phyloP scores from a whole-genome alignment of 2,888 invertebrate genomes.

The Stenotaenia linearis region DNA sequence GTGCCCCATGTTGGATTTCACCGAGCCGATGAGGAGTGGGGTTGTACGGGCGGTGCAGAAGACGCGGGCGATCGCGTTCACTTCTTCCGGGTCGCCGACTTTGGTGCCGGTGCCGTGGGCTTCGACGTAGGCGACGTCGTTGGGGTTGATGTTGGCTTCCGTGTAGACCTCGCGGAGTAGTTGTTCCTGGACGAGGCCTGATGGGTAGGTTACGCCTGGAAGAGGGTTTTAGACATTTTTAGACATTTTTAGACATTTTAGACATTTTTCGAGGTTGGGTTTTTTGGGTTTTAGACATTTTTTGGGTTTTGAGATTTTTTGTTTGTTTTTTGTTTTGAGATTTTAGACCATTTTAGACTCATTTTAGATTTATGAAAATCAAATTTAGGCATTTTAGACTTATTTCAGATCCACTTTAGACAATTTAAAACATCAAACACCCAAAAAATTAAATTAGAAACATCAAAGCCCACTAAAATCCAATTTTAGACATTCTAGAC shows the following conservation, averaged over 20 bases:
- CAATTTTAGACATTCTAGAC: too few relatives aligned
- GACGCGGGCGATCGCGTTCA: slow-evolving; percentile 85
- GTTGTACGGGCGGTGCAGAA: slow-evolving; percentile 74
- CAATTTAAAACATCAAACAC: too few relatives aligned
- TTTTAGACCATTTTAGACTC: too few relatives aligned
- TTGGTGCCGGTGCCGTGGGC: slow-evolving; percentile 99
- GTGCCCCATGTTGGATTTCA: slow-evolving; percentile 99
- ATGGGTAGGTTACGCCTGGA: slow-evolving; percentile 53
- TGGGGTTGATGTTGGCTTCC: slow-evolving; percentile 74
- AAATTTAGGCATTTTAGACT: too few relatives aligned
- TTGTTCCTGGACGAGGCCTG: slow-evolving; percentile 60
- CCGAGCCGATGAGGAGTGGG: slow-evolving; percentile 87
- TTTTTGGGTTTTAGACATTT: too few relatives aligned
- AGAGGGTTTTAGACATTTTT: not conserved
- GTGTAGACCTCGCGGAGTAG: slow-evolving; percentile 69
- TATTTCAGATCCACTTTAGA: too few relatives aligned
- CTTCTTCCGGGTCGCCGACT: slow-evolving; percentile 96
- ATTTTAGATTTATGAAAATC: too few relatives aligned
- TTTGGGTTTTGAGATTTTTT: too few relatives aligned
- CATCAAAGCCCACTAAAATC: too few relatives aligned
- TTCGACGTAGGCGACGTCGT: slow-evolving; percentile 83
- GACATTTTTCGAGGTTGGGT: too few relatives aligned
- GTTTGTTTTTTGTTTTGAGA: too few relatives aligned
- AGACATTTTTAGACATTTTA: not conserved
- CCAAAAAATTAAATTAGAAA: too few relatives aligned